Conservation (phyloP, 2,888 invertebrate species). For the Alsophila aescularia region DNA sequence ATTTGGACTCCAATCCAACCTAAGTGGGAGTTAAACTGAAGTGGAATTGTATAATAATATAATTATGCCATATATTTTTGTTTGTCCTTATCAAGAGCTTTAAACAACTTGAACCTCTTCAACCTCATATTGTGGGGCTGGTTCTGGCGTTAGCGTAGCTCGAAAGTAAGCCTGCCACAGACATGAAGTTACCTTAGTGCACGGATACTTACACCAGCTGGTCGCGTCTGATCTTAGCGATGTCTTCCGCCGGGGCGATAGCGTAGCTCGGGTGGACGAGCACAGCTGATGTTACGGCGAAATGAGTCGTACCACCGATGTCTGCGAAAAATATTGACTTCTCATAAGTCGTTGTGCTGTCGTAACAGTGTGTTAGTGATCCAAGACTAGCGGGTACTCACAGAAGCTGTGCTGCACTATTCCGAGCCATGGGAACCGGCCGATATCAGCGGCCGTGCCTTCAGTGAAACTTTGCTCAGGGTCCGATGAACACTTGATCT, state of each 20-base stretch:
- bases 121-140: too few species aligned
- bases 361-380: too few species aligned
- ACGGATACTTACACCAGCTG: conserved; percentile 44
- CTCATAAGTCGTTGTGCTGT: too few species aligned
- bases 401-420: conserved; percentile 63
- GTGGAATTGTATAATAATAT: too few species aligned
- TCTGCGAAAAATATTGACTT: conserved; percentile 38
- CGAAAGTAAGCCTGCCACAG: too few species aligned
- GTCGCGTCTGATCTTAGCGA: conserved; percentile 50
- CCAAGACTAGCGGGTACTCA: conserved; percentile 45
- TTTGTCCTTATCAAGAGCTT: too few species aligned
- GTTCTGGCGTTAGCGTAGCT: too few species aligned
- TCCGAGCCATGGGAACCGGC: conserved; percentile 68
- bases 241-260: conserved; percentile 62
- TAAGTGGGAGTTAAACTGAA: too few species aligned
- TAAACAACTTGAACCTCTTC: too few species aligned
- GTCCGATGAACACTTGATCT: conserved; percentile 52
- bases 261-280: conserved; percentile 60
- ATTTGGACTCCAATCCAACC: too few species aligned
- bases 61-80: too few species aligned
- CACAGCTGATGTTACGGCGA: conserved; percentile 56
- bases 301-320: conserved; percentile 46
- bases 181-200: neutral
- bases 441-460: conserved; percentile 48
- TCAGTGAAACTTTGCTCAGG: conserved; percentile 44